Percentiles rank a stretch among this genome's conserved stretches.
Evolutionary conservation across 2,888 invertebrate genomes (phyloP).

Genomic region (Tillus elongatus): DNA sequence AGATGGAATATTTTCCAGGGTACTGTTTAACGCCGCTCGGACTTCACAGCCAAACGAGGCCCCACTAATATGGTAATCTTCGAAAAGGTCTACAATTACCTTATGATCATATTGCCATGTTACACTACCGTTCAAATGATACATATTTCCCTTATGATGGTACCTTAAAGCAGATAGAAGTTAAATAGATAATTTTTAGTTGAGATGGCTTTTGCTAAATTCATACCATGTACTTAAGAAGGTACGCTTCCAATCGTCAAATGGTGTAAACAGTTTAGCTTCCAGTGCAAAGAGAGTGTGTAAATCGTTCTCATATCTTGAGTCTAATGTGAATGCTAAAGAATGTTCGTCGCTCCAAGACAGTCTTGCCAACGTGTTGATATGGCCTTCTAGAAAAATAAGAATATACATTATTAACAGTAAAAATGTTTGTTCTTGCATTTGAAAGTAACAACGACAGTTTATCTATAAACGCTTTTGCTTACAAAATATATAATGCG

Average conservation of each 20-base stretch:
- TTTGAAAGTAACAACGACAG: too few species aligned
- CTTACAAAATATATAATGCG: too few species aligned
- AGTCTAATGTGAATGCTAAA: conserved; percentile 52
- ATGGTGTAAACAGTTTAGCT: conserved; percentile 47
- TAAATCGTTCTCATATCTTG: conserved; percentile 47
- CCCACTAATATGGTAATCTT: conserved; percentile 43
- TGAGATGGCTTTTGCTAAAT: too few species aligned
- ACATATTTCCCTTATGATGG: conserved; percentile 43
- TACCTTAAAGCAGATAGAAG: conserved; percentile 37
- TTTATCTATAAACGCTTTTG: too few species aligned
- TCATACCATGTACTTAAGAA: conserved; percentile 45
- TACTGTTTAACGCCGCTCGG: conserved; percentile 48
- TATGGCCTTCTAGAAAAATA: conserved; percentile 35
- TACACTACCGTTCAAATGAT: conserved; percentile 47
- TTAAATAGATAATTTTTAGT: background rate
- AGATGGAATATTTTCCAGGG: conserved; percentile 50
- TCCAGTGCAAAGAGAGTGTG: conserved; percentile 44
- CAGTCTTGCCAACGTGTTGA: conserved; percentile 48
- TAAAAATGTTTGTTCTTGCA: too few species aligned
- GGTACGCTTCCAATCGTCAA: conserved; percentile 50
- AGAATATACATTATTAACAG: too few species aligned
- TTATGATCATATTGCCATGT: conserved; percentile 54
- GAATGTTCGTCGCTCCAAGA: conserved; percentile 63
- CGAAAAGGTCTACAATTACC: conserved; percentile 47
- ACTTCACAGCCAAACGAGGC: conserved; percentile 43